Evolutionary conservation across 2,113 vertebrate genomes (phyloP).

Genomic region (Marmota flaviventris): DNA sequence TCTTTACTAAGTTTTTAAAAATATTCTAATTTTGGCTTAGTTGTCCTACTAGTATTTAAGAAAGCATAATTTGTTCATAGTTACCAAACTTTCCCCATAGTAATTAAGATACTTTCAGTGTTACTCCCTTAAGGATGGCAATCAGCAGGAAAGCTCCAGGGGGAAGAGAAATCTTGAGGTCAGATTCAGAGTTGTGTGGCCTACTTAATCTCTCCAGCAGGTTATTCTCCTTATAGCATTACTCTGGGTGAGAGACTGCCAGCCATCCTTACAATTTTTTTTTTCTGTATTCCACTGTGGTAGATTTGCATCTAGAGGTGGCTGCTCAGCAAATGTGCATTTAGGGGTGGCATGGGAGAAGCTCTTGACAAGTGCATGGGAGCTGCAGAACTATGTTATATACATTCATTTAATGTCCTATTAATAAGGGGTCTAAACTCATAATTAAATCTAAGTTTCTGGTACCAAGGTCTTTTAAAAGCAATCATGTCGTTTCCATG

Average conservation of each 20-base stretch:
- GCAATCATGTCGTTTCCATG: not conserved
- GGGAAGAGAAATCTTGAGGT: not conserved
- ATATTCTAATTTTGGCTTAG: not conserved
- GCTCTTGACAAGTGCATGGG: not conserved
- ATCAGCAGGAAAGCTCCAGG: not conserved
- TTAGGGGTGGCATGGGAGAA: not conserved
- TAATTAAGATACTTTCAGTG: not conserved
- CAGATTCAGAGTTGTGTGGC: not conserved
- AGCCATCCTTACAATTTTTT: not conserved
- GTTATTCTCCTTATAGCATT: not conserved
- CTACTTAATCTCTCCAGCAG: not conserved
- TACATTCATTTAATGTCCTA: not conserved
- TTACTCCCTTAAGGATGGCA: not conserved
- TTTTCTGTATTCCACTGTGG: not conserved
- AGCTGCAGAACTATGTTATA: not conserved
- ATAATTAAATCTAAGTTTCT: constrained; percentile 58
- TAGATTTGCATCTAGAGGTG: not conserved
- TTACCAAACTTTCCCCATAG: constrained; percentile 12
- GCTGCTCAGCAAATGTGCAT: not conserved
- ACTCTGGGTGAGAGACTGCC: not conserved
- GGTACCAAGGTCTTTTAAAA: not conserved
- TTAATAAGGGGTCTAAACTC: not conserved
- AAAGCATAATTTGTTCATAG: constrained; percentile 10
- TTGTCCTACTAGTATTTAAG: constrained; percentile 25
- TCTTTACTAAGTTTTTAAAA: constrained; percentile 31